phyloP scores from a whole-genome alignment of 2,888 invertebrate species.

The Mythimna ferrago region DNA sequence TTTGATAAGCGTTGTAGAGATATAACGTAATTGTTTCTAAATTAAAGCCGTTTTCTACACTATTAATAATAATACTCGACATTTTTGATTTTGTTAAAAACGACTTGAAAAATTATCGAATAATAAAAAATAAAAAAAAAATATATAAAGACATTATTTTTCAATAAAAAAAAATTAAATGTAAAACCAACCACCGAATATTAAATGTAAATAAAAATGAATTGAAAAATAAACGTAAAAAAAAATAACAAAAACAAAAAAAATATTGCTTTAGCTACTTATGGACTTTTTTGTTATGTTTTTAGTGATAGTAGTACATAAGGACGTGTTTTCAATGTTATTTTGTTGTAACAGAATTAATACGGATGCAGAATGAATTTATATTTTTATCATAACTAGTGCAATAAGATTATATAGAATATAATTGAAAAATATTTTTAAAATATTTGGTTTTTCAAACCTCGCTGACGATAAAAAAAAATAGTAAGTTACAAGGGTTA shows the following conservation, averaged over 20 bases:
- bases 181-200: slow-evolving; percentile 67
- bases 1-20: slow-evolving; percentile 51
- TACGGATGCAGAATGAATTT: slow-evolving; percentile 57
- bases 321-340: slow-evolving; percentile 66
- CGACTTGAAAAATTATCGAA: slow-evolving; percentile 43
- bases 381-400: slow-evolving; percentile 47
- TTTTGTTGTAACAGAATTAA: slow-evolving; percentile 63
- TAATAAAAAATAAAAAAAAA: slow-evolving; percentile 21
- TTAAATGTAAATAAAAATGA: slow-evolving; percentile 62
- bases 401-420: slow-evolving; percentile 57
- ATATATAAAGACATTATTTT: slow-evolving; percentile 63
- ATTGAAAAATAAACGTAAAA: slow-evolving; percentile 54
- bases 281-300: slow-evolving; percentile 67
- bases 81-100: slow-evolving; percentile 41
- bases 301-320: slow-evolving; percentile 66
- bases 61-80: slow-evolving; percentile 56
- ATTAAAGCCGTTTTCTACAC: slow-evolving; percentile 39
- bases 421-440: not conserved
- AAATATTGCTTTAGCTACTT: slow-evolving; percentile 64
- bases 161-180: slow-evolving; percentile 43
- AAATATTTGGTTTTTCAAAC: not conserved
- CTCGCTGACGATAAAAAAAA: not conserved
- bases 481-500: too few species aligned
- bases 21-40: slow-evolving; percentile 42
- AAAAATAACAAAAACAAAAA: slow-evolving; percentile 49